phyloP scores from a whole-genome alignment of 2,113 vertebrate genomes.

The Rhea pennata region DNA sequence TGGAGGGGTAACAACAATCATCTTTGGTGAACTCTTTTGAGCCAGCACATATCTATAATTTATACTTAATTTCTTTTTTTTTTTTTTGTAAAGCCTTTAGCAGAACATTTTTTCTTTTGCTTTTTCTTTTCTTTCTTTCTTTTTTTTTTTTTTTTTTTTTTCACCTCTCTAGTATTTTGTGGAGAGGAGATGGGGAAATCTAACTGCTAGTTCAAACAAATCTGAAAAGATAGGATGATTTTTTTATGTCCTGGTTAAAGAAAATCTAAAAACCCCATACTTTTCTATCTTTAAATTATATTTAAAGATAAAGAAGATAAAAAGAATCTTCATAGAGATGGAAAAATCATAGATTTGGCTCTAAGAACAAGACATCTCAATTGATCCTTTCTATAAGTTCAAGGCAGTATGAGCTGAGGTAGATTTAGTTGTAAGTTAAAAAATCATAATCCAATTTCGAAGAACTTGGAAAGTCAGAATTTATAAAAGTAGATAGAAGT shows the following conservation, averaged over 20 bases:
- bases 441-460: slow-evolving; percentile 38
- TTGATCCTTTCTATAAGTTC: slow-evolving; percentile 20
- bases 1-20: background rate
- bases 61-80: background rate
- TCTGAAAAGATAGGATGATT: background rate
- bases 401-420: background rate
- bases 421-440: slow-evolving; percentile 47
- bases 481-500: background rate
- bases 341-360: background rate
- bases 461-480: slow-evolving; percentile 6
- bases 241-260: background rate
- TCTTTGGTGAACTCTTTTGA: slow-evolving; percentile 7
- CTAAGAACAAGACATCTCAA: slow-evolving; percentile 14
- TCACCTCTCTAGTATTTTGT: background rate
- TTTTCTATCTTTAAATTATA: background rate
- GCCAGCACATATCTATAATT: slow-evolving; percentile 59
- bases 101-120: background rate
- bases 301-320: background rate
- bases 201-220: background rate
- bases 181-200: background rate
- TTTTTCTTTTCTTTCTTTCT: no score
- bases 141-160: background rate
- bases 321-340: background rate
- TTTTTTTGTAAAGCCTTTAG: background rate
- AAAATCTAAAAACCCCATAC: background rate